Base-by-base conservation (phyloP, 1,140 invertebrate species). In the Marisa cornuarietis region DNA sequence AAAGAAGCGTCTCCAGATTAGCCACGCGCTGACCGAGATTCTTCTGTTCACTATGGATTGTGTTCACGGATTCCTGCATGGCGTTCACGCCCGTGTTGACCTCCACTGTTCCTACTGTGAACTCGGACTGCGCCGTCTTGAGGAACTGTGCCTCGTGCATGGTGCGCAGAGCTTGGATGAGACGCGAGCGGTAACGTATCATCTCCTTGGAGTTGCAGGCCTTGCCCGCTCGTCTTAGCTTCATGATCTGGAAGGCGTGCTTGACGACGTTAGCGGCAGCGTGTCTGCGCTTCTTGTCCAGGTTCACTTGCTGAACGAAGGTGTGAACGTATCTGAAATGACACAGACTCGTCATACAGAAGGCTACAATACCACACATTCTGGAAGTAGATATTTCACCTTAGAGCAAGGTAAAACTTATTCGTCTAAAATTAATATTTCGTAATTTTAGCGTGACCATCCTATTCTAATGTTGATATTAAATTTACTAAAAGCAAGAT, bases 201-300 rank as follows among this genome's bases (percentile, higher is more conserved):
- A 87, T 65, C 14, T 80, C 69, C 22, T 75, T 81, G 69, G 82
- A 78, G 66, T 72, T 71, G 22, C 83, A 65, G 11, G 79, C 74
- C 13, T 79, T 76, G 9, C 85, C 85, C 16, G 65, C 31, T 31
- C 84, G 75, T 16, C 81, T 81, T n/a, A 85, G 78, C 22, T 83
- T 77, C 82, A 85, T 86, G 26, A 88, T 79, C n/a, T 82, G 78
- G 51, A 88, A 80, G 68, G 85, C 83, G 69, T 88, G 84, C 72
- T 87, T 89, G 10, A 89, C 83, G 26, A 89, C 86, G 72, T 88
- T 83, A 0, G 88, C 83, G 7, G 88, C 87, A 0, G 86, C 84
- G 73, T 88, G 77, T 31, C 85, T 84, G 16, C 82, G 82, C 16
- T 82, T 77, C 83, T 89, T 88, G 74, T 87, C 87, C 79, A 87